Percentiles rank a stretch among this genome's conserved stretches.
Conservation (phyloP, 2,797 vertebrate species). For the Sparus aurata region DNA sequence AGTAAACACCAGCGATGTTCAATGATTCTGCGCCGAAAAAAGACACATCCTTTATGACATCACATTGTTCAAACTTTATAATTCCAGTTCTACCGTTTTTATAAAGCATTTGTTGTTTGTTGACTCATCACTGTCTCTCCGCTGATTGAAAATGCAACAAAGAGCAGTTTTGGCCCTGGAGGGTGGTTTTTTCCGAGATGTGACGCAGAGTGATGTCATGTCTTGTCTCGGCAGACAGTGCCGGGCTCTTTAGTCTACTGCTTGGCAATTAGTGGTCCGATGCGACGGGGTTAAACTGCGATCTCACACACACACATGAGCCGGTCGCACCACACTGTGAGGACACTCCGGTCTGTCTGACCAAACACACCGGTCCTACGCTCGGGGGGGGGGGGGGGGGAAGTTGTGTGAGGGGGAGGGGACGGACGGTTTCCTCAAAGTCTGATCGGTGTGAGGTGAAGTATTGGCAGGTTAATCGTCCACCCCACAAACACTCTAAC, state of each 20-base stretch:
- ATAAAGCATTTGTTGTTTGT: neutral
- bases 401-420: slow-evolving; percentile 9
- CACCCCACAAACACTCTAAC: neutral
- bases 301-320: slow-evolving; percentile 82
- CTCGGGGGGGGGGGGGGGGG: slow-evolving; percentile 28
- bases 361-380: slow-evolving; percentile 68
- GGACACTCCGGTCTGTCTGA: slow-evolving; percentile 73
- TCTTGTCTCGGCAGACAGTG: slow-evolving; percentile 70
- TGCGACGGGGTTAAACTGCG: slow-evolving; percentile 78
- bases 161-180: neutral
- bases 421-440: neutral
- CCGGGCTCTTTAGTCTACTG: slow-evolving; percentile 67
- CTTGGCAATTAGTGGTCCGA: slow-evolving; percentile 82
- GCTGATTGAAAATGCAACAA: slow-evolving; percentile 8
- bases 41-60: neutral
- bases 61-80: neutral
- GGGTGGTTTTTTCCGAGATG: slow-evolving; percentile 55
- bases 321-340: slow-evolving; percentile 82
- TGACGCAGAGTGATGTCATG: slow-evolving; percentile 74
- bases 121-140: neutral
- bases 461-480: neutral
- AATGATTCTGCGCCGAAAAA: neutral
- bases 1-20: neutral
- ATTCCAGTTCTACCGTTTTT: neutral
- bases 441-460: neutral